Base-by-base conservation (phyloP, 2,797 vertebrate species). In the Borostomias antarcticus region DNA sequence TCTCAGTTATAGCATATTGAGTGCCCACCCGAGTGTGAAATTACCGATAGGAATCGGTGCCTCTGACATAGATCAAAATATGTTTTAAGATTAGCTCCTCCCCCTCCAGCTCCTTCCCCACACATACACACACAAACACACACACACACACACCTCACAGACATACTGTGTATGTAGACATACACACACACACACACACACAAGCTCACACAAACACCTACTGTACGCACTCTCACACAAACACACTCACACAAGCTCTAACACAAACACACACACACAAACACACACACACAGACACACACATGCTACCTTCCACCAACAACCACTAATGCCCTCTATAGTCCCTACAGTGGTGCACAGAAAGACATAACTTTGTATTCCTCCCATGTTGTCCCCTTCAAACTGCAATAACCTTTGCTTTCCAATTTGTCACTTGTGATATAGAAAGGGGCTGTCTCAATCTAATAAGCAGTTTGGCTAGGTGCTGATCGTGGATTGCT, bases 11-110 rank as follows among this genome's bases (percentile, higher is more conserved):
- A 64, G 66, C 30, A 66, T 71, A 80, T 78, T 80, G 75, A 81
- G 77, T 51, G 68, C 66, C 72, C 73, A 72, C 60, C 32, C 79
- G 58, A 64, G 77, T 74, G 71, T 82, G 82, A 85, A 83, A 82
- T 86, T 74, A 84, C 76, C 57, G 72, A 81, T 66, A 73, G 64
- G 62, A 78, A 76, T 74, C 83, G 72, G 64, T 40, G 13, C 9
- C 53, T 56, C 40, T 63, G 32, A 73, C 64, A 69, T 69, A 73
- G 60, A 69, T 80, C 73, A 69, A 69, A 75, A 74, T 72, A 71
- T 63, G 68, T 58, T 71, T 69, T 58, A 70, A 73, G 65, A 75
- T 29, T 21, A 35, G 37, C 56, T 51, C 65, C 45, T 21, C 25
- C 28, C 26, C 11, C 50, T 53, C 2, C 23, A 9, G 35, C 21